These are phyloP conservation scores for Pegoplata infirma DNA, from an alignment of 2,888 invertebrate genomes.

Conservation along the genomic window DNA sequence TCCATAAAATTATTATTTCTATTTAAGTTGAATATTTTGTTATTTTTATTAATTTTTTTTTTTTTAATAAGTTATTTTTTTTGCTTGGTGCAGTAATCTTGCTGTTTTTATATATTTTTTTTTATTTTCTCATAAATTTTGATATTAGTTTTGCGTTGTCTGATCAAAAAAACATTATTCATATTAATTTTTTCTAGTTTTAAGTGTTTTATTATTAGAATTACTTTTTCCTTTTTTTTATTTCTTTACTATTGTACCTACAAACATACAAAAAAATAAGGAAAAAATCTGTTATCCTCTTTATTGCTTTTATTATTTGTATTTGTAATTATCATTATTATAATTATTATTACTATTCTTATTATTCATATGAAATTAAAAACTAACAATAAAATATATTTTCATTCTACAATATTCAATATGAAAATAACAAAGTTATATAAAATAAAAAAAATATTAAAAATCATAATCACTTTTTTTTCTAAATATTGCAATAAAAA, in stretches of 20 bases:
- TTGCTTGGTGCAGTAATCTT: slow-evolving; percentile 40
- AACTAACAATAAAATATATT: slow-evolving; percentile 38
- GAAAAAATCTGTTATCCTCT: slow-evolving; percentile 44
- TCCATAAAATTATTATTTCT: slow-evolving; percentile 41
- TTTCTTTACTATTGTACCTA: slow-evolving; percentile 58
- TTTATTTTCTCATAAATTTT: not conserved
- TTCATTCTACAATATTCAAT: slow-evolving; percentile 41
- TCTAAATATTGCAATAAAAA: slow-evolving; percentile 59
- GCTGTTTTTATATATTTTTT: slow-evolving; percentile 42
- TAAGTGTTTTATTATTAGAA: slow-evolving; percentile 63
- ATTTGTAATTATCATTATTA: slow-evolving; percentile 31
- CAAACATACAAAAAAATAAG: slow-evolving; percentile 33
- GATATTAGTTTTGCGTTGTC: slow-evolving; percentile 57
- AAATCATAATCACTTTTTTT: slow-evolving; percentile 62
- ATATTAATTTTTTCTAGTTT: slow-evolving; percentile 34
- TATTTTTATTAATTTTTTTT: slow-evolving; percentile 27
- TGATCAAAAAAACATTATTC: slow-evolving; percentile 30
- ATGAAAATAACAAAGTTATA: slow-evolving; percentile 29
- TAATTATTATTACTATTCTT: slow-evolving; percentile 9
- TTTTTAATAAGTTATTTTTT: slow-evolving; percentile 26
- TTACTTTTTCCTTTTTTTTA: slow-evolving; percentile 24
- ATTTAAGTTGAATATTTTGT: slow-evolving; percentile 15
- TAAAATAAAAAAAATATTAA: slow-evolving; percentile 44
- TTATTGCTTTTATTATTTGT: slow-evolving; percentile 51
- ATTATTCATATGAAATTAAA: slow-evolving; percentile 4